Percentiles rank a stretch among this genome's conserved stretches.
phyloP scores from a whole-genome alignment of 1,140 invertebrate genomes.

The Alviniconcha marisindica region DNA sequence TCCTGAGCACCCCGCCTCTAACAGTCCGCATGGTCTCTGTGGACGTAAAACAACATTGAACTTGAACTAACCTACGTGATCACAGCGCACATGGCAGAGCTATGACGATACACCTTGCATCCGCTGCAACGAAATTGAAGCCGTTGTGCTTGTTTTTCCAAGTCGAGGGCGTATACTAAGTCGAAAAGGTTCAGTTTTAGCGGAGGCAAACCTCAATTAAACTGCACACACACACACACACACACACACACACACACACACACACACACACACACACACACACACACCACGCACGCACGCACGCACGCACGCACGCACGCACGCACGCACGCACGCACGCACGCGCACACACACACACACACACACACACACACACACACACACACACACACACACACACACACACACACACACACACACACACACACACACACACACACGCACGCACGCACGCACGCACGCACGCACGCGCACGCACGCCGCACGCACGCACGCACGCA shows the following conservation, averaged over 20 bases:
- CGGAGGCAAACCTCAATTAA: too few relatives aligned
- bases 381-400: slow-evolving; percentile 7
- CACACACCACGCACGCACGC: neutral
- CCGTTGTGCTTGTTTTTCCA: too few relatives aligned
- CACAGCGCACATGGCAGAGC: too few relatives aligned
- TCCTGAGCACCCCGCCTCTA: too few relatives aligned
- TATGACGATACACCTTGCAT: too few relatives aligned
- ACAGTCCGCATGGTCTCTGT: too few relatives aligned
- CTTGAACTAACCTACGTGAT: too few relatives aligned
- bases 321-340: neutral
- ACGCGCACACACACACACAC: slow-evolving; percentile 19
- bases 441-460: neutral
- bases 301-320: neutral
- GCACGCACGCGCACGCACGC: neutral
- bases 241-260: slow-evolving; percentile 19
- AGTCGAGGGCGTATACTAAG: too few relatives aligned
- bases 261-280: slow-evolving; percentile 16
- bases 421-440: slow-evolving; percentile 9
- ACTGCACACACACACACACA: neutral
- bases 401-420: neutral
- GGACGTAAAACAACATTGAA: too few relatives aligned
- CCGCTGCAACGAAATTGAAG: too few relatives aligned
- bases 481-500: neutral
- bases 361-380: slow-evolving; percentile 6
- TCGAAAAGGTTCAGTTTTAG: too few relatives aligned